Conservation (phyloP, 2,797 vertebrate species). For the Toxotes lorentzi region DNA sequence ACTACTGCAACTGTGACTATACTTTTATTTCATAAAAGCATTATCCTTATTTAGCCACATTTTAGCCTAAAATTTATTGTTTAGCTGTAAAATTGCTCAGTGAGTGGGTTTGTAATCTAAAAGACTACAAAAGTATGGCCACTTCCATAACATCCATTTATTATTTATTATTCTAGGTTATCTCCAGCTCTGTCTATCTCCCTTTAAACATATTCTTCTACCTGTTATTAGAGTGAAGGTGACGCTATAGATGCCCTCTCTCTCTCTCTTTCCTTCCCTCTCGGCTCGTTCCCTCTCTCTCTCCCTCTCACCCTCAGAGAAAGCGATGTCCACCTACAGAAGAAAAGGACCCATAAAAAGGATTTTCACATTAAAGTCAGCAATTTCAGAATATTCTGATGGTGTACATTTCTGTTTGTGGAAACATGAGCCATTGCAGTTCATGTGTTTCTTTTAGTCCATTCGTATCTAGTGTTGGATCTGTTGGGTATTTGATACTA, state of each 20-base stretch:
- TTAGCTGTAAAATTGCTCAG: no score
- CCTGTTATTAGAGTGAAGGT: conserved; percentile 93
- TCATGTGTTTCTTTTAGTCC: no score
- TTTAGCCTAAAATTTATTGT: no score
- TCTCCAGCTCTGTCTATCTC: not conserved
- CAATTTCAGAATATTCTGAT: not conserved
- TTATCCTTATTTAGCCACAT: no score
- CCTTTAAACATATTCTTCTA: conserved; percentile 45
- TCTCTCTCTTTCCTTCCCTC: conserved; percentile 85
- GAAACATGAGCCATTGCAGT: not conserved
- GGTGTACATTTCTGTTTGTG: not conserved
- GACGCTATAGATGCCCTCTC: conserved; percentile 93
- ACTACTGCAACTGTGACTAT: no score
- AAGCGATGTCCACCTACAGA: conserved; percentile 90
- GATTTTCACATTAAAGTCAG: not conserved
- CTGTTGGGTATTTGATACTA: no score
- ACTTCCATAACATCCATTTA: no score
- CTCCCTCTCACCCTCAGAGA: conserved; percentile 88
- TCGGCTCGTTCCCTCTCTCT: conserved; percentile 78
- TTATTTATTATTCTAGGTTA: no score
- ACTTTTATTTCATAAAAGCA: no score
- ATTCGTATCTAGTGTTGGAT: no score
- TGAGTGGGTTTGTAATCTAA: no score
- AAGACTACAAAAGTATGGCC: no score
- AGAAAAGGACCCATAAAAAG: not conserved